Percentiles rank a stretch among this genome's conserved stretches.
phyloP scores from a whole-genome alignment of 2,888 invertebrate genomes.

The Chrysolina americana region DNA sequence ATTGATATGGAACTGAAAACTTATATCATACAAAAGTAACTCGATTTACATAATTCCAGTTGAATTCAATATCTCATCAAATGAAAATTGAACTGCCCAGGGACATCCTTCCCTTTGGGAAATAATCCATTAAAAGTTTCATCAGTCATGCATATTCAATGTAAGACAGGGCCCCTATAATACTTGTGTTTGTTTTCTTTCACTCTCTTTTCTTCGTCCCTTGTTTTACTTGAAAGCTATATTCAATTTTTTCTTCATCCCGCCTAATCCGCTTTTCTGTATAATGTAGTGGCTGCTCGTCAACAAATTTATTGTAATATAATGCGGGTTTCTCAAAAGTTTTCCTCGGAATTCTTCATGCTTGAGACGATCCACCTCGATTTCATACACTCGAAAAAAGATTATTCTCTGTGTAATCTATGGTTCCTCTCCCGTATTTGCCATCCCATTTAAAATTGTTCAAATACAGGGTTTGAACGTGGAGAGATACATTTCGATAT shows the following conservation, averaged over 20 bases:
- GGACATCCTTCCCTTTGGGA: slow-evolving; percentile 11
- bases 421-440: slow-evolving; percentile 33
- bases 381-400: slow-evolving; percentile 41
- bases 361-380: slow-evolving; percentile 40
- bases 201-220: slow-evolving; percentile 23
- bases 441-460: slow-evolving; percentile 39
- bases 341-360: slow-evolving; percentile 41
- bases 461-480: slow-evolving; percentile 19
- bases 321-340: slow-evolving; percentile 37
- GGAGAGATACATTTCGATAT: not conserved
- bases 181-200: slow-evolving; percentile 39
- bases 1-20: not conserved
- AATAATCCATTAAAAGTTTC: slow-evolving; percentile 29
- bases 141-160: slow-evolving; percentile 42
- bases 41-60: slow-evolving; percentile 1
- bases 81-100: slow-evolving; percentile 17
- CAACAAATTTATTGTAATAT: slow-evolving; percentile 49
- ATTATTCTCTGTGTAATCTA: slow-evolving; percentile 27
- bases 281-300: slow-evolving; percentile 46
- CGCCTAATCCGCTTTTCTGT: slow-evolving; percentile 39
- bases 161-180: slow-evolving; percentile 24
- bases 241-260: slow-evolving; percentile 30
- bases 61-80: not conserved
- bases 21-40: not conserved
- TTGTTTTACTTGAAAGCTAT: slow-evolving; percentile 8